Evolutionary conservation across 1,140 invertebrate genomes (phyloP), one percentile per base, ranked within the genome.

Genomic region (Babylonia areolata): DNA sequence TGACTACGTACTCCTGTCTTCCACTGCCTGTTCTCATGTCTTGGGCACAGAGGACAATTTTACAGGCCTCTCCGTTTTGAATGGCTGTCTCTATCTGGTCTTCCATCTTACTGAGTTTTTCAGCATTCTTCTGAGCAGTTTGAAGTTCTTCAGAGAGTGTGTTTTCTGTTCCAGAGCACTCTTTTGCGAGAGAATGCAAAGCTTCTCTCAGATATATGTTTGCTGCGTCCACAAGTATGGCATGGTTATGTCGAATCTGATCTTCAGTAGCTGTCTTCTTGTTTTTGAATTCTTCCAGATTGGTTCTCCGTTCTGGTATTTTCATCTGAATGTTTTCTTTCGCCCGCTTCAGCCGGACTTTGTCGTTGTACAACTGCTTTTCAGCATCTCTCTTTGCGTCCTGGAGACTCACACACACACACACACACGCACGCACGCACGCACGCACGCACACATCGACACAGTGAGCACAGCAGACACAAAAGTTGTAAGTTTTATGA

Each of bases 341-440:
- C 15, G 9, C 20, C 28, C n/a, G 12, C 39, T n/a, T 23, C 6
- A 79, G 37, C 23, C 77, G 6, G 20, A 12, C 77, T 46, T 23
- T 79, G 77, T 40, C 77, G 20, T 79, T 42, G 77, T 37, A 20
- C 77, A 79, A 39, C 39, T 79, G 77, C 11, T 9, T 42, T 77
- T 58, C 15, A 0, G 54, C 42, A 9, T 28, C 23, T 12, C 37
- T 46, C 5, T 31, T 28, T 46, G 35, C 28, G 20, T 39, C 69
- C 5, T 33, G 15, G 0, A 82, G 54, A 3, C 15, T 33, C 35
- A 54, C 81, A 82, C 23, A n/a, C n/a, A n/a, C 71, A 35, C 37
- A 37, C 12, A 46, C 81, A 82, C 0, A 82, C n/a, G n/a, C n/a
- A n/a, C n/a, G n/a, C n/a, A n/a, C 5, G 15, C 42, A 46, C 15